Conservation (phyloP, 2,888 invertebrate genomes). For the Liopterus haemorrhoidalis region DNA sequence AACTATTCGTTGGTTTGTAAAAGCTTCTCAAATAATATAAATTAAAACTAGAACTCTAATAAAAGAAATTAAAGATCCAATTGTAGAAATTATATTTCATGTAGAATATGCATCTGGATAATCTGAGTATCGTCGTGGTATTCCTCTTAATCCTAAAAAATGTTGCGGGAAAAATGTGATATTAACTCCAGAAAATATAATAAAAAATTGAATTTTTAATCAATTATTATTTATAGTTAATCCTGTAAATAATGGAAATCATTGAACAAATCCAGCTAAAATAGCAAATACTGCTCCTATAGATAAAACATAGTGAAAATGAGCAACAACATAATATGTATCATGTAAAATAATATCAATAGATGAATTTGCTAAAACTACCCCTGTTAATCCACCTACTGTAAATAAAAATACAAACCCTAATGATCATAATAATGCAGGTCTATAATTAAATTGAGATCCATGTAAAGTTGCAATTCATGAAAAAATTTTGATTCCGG, state of each 20-base stretch:
- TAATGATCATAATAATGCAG: constrained; percentile 59
- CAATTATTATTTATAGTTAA: constrained; percentile 52
- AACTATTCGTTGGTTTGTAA: constrained; percentile 50
- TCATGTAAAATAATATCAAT: constrained; percentile 74
- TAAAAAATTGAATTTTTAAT: constrained; percentile 64
- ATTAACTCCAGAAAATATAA: constrained; percentile 72
- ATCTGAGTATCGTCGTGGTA: constrained; percentile 72
- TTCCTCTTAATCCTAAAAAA: constrained; percentile 63
- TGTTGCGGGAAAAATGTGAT: constrained; percentile 77
- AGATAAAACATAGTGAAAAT: constrained; percentile 75
- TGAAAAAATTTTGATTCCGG: constrained; percentile 78
- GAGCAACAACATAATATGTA: constrained; percentile 79
- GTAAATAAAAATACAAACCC: constrained; percentile 77
- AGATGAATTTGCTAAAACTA: constrained; percentile 66
- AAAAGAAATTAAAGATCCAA: constrained; percentile 61
- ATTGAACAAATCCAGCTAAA: constrained; percentile 66
- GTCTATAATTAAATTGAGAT: constrained; percentile 54
- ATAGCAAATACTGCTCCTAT: constrained; percentile 76
- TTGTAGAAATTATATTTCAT: constrained; percentile 64
- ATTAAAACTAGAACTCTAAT: constrained; percentile 55
- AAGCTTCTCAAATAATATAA: constrained; percentile 58
- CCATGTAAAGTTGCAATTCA: constrained; percentile 68
- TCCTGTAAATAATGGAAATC: constrained; percentile 62
- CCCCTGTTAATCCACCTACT: constrained; percentile 64
- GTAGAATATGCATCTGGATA: constrained; percentile 60